A percentile compares a stretch with the other conserved stretches of the same genome.
These are phyloP conservation scores for Stigmatopora argus DNA, from an alignment of 2,113 vertebrate genomes.

Conservation along the genomic window DNA sequence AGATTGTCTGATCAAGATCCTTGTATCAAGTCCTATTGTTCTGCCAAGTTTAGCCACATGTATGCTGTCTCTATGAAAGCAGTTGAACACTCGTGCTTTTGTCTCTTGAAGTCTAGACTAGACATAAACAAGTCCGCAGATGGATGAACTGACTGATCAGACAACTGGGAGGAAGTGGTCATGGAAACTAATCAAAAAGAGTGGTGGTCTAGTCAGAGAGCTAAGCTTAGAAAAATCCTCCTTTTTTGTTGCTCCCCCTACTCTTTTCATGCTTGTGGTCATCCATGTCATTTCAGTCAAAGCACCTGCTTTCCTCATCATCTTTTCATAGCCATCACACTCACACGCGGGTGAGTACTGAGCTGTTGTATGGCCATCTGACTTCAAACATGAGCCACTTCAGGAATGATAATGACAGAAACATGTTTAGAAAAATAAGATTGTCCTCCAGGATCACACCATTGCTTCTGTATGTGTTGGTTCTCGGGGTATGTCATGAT, in stretches of 20 bases:
- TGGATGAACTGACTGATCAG: conserved; percentile 18
- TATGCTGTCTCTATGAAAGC: not conserved
- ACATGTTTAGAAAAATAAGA: conserved; percentile 69
- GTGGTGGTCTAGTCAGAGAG: conserved; percentile 22
- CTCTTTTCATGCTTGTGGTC: conserved; percentile 30
- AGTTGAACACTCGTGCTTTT: not conserved
- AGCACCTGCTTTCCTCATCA: conserved; percentile 72
- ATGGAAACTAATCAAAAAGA: conserved; percentile 37
- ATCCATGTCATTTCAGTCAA: conserved; percentile 30
- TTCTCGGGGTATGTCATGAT: conserved; percentile 30
- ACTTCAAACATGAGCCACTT: conserved; percentile 75
- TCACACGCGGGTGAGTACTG: conserved; percentile 46
- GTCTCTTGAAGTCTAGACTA: conserved; percentile 3
- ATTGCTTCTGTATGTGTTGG: conserved; percentile 22
- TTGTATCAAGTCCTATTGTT: not conserved
- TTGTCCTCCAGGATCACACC: conserved; percentile 58
- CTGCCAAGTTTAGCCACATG: not conserved
- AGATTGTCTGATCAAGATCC: too few relatives aligned
- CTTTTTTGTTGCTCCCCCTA: conserved; percentile 10
- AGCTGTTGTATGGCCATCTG: conserved; percentile 61
- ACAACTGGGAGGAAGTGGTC: conserved; percentile 29
- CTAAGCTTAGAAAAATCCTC: conserved; percentile 29
- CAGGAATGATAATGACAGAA: conserved; percentile 81
- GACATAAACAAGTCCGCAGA: conserved; percentile 26
- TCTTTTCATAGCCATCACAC: conserved; percentile 33